These are phyloP conservation scores for Cinara cedri DNA, from an alignment of 2,888 invertebrate genomes.

Conservation along the genomic window DNA sequence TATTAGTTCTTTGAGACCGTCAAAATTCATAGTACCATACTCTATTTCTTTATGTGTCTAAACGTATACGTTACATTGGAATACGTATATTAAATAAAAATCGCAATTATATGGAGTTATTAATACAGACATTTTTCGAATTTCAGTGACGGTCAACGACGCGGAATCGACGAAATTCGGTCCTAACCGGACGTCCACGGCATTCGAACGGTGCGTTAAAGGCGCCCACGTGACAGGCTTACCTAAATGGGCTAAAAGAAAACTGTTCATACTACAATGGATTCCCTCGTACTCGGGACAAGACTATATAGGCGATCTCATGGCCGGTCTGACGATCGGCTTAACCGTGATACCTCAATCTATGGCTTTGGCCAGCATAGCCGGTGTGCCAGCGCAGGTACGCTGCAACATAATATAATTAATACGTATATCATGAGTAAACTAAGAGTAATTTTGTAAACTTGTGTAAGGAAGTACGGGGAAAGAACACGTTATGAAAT, in stretches of 20 bases:
- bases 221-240: not conserved
- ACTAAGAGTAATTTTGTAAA: not conserved
- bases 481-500: no score
- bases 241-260: not conserved
- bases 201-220: not conserved
- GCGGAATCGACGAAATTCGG: not conserved
- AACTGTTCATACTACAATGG: constrained; percentile 77
- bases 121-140: not conserved
- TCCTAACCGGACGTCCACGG: not conserved
- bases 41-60: no score
- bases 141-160: not conserved
- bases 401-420: no score
- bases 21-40: no score
- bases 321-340: constrained; percentile 92
- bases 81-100: no score
- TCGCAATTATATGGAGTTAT: not conserved
- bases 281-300: constrained; percentile 75
- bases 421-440: no score
- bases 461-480: no score
- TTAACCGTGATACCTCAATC: constrained; percentile 92
- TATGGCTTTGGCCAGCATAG: constrained; percentile 81
- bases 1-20: no score
- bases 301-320: constrained; percentile 81
- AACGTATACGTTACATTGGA: no score
- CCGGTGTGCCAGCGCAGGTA: constrained; percentile 75